Percentiles rank a stretch among this genome's conserved stretches.
These are phyloP conservation scores for Origma solitaria DNA, from an alignment of 2,113 vertebrate genomes.

Conservation along the genomic window DNA sequence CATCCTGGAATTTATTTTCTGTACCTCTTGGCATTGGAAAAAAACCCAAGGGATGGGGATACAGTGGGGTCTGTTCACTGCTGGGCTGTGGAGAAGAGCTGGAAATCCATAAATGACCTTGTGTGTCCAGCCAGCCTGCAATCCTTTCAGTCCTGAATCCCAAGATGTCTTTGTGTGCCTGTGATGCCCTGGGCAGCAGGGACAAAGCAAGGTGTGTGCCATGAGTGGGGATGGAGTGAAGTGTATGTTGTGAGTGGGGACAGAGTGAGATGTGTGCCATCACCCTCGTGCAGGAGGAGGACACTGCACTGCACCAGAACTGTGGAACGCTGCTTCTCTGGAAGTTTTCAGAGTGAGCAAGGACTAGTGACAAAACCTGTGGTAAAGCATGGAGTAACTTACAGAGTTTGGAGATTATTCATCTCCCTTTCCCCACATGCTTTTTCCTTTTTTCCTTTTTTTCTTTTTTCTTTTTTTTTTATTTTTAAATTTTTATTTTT, in stretches of 20 bases:
- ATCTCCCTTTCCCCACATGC: background rate
- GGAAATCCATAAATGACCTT: background rate
- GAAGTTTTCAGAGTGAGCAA: conserved; percentile 37
- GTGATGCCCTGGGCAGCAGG: background rate
- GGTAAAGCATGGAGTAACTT: conserved; percentile 73
- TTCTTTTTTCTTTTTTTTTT: background rate
- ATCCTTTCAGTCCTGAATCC: background rate
- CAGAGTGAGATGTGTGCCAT: background rate
- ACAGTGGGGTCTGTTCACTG: background rate
- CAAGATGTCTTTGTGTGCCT: background rate
- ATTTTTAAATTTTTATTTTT: too few relatives aligned
- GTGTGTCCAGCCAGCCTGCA: background rate
- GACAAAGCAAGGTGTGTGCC: background rate
- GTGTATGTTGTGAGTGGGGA: background rate
- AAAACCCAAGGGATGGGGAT: background rate
- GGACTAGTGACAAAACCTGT: conserved; percentile 75
- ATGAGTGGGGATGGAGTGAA: background rate
- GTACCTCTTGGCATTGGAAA: background rate
- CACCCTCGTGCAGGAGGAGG: accelerated
- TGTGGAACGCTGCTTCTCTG: background rate
- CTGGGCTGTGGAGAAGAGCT: background rate
- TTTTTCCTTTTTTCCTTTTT: conserved; percentile 56
- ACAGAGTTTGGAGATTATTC: conserved; percentile 70
- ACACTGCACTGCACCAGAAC: accelerated
- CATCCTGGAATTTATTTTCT: conserved; percentile 6